A percentile compares a stretch with the other conserved stretches of the same genome.
These are phyloP conservation scores for Porites evermanni DNA, from an alignment of 92 coral and sea anemone genomes.

Conservation along the genomic window DNA sequence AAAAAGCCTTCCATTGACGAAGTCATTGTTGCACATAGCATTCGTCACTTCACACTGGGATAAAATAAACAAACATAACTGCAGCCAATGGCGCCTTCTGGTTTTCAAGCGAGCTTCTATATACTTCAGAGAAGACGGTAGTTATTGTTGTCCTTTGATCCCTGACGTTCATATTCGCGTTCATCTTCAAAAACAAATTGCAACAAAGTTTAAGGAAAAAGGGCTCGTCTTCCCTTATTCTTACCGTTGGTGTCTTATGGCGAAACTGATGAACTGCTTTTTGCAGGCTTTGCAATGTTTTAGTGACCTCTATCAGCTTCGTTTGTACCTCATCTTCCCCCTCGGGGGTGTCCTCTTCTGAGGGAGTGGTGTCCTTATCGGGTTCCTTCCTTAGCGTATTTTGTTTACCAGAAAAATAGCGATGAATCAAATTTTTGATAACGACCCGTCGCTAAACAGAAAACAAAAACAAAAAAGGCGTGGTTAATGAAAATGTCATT, in stretches of 20 bases:
- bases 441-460: conserved; percentile 59
- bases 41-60: too few species aligned
- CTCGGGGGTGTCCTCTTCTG: conserved; percentile 7
- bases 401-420: conserved; percentile 57
- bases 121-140: too few species aligned
- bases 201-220: too few species aligned
- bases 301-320: conserved; percentile 27
- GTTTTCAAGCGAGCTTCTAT: too few species aligned
- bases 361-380: conserved; percentile 1
- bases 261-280: conserved; percentile 19
- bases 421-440: conserved; percentile 59
- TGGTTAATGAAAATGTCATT: too few species aligned
- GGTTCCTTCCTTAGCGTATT: conserved; percentile 20
- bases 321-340: conserved; percentile 17
- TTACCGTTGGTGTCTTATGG: conserved; percentile 4
- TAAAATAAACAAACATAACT: too few species aligned
- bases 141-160: too few species aligned
- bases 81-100: too few species aligned
- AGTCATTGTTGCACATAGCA: too few species aligned
- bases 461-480: neutral
- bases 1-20: too few species aligned
- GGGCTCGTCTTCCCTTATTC: neutral
- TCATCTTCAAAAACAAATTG: too few species aligned
- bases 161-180: too few species aligned
- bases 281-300: conserved; percentile 38